These are phyloP conservation scores for Belonocnema kinseyi DNA, from an alignment of 1,140 invertebrate genomes.

Conservation along the genomic window DNA sequence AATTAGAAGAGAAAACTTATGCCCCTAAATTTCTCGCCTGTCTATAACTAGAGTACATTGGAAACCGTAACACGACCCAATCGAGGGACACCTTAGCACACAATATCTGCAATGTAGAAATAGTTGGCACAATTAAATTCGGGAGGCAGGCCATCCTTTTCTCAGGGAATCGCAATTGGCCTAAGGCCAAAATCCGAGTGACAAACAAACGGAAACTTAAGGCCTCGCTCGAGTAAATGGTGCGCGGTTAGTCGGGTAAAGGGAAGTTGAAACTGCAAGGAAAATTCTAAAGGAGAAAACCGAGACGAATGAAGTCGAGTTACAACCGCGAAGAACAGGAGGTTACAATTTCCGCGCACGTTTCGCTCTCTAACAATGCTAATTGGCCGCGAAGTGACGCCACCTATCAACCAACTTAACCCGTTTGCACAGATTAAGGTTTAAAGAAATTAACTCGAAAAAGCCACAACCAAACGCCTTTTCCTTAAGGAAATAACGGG, in stretches of 20 bases:
- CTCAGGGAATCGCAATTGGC: slow-evolving; percentile 53
- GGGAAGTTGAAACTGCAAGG: slow-evolving; percentile 33
- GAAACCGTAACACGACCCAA: not conserved
- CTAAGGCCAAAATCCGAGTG: slow-evolving; percentile 51
- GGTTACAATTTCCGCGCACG: slow-evolving; percentile 52
- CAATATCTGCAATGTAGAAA: slow-evolving; percentile 47
- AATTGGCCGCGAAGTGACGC: slow-evolving; percentile 52
- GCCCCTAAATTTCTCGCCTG: too few relatives aligned
- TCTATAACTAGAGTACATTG: not conserved
- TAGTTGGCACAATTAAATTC: slow-evolving; percentile 55
- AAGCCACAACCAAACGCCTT: not conserved
- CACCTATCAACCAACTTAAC: slow-evolving; percentile 34
- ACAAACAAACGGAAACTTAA: slow-evolving; percentile 57
- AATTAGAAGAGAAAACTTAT: too few relatives aligned
- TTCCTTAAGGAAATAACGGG: too few relatives aligned
- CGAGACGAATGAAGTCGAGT: slow-evolving; percentile 40
- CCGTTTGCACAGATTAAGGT: slow-evolving; percentile 6
- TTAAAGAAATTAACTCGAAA: not conserved
- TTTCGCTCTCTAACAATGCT: slow-evolving; percentile 52
- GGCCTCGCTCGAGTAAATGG: slow-evolving; percentile 12
- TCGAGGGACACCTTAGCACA: slow-evolving; percentile 14
- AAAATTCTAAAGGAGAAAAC: slow-evolving; percentile 36
- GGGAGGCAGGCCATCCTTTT: slow-evolving; percentile 49
- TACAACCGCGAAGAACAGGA: slow-evolving; percentile 43
- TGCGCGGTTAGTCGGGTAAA: not conserved